These are phyloP conservation scores for Gastrophysa polygoni DNA, from an alignment of 2,888 invertebrate species.

Conservation along the genomic window DNA sequence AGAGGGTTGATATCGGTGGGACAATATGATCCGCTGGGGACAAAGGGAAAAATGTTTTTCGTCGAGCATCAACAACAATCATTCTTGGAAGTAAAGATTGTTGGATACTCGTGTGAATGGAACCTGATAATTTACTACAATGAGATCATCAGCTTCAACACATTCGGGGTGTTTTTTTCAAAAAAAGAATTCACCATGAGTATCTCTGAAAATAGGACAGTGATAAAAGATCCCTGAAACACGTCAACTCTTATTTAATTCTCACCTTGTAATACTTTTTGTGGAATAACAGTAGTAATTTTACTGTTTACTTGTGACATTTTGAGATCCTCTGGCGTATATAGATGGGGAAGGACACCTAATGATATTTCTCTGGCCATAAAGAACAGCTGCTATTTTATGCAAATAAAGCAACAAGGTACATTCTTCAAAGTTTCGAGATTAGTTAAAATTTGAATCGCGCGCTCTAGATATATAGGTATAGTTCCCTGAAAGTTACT, in stretches of 20 bases:
- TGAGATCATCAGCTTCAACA: no score
- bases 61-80: no score
- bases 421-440: slow-evolving; percentile 43
- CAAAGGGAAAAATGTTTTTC: slow-evolving; percentile 5
- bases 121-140: no score
- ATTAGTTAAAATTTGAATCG: slow-evolving; percentile 43
- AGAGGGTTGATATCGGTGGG: slow-evolving; percentile 10
- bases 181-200: no score
- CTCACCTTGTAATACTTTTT: no score
- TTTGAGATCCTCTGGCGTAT: slow-evolving; percentile 17
- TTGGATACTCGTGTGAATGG: no score
- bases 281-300: no score
- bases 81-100: background rate
- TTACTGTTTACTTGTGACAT: no score
- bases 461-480: slow-evolving; percentile 23
- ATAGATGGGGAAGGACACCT: slow-evolving; percentile 44
- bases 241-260: no score
- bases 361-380: slow-evolving; percentile 48
- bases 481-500: slow-evolving; percentile 24
- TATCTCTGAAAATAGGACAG: no score
- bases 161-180: no score
- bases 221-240: no score
- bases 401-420: slow-evolving; percentile 45
- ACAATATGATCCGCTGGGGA: slow-evolving; percentile 9
- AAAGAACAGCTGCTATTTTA: slow-evolving; percentile 50